Evolutionary conservation across 2,113 vertebrate genomes (phyloP).

Genomic region (Ranitomeya variabilis): DNA sequence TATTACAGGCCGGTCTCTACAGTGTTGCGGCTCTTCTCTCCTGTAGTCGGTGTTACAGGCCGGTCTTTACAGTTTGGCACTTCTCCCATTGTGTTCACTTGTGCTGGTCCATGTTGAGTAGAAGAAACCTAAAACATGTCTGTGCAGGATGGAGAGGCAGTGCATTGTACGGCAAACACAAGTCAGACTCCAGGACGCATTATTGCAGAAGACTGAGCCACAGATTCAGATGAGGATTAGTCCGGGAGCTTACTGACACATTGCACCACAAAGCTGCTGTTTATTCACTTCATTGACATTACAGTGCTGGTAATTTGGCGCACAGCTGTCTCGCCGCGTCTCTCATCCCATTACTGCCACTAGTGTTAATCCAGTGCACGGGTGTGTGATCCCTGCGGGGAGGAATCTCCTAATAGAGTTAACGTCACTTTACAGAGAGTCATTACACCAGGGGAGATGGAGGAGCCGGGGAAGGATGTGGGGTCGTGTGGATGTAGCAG

Average conservation of each 20-base stretch:
- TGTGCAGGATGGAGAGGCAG: too few relatives aligned
- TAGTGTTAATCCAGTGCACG: background rate
- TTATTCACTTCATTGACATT: background rate
- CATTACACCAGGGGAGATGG: background rate
- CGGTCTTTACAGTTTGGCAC: too few relatives aligned
- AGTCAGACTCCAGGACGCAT: background rate
- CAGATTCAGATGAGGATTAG: background rate
- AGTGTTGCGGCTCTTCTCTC: too few relatives aligned
- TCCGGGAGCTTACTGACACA: background rate
- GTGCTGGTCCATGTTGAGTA: too few relatives aligned
- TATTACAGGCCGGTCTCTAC: too few relatives aligned
- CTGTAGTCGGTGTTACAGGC: too few relatives aligned
- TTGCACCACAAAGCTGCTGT: background rate
- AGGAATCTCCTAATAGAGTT: background rate
- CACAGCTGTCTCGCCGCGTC: background rate
- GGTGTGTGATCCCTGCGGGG: constrained; percentile 7
- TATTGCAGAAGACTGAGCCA: background rate
- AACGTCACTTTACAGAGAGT: background rate
- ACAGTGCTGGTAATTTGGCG: background rate
- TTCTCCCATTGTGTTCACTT: too few relatives aligned
- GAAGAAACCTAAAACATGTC: too few relatives aligned
- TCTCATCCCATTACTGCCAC: background rate
- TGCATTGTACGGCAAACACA: too few relatives aligned
- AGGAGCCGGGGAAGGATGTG: background rate
- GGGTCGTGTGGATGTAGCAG: background rate